Evolutionary conservation across 1,140 invertebrate genomes (phyloP), one percentile per base, ranked within the genome.

Genomic region (Drosophila baimaii): DNA sequence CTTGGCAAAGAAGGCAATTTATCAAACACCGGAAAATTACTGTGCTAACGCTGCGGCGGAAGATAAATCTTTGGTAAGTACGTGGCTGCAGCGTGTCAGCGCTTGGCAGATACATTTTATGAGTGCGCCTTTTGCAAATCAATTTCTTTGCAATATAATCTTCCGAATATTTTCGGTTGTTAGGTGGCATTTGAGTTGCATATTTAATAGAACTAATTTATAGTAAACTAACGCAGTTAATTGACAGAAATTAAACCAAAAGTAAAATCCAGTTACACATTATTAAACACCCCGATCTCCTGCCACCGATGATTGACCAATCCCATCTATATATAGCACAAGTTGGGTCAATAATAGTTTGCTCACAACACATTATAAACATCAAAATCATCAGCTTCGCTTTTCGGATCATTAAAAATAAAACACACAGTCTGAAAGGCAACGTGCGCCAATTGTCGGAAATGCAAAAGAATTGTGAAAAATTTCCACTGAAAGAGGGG

Each of bases 371-470:
- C 56, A 43, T 44, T 21, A 49, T 29, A 44, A 23, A 17, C 68
- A 61, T 58, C 54, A 76, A 31, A 72, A 63, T 43, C 71, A 46
- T 52, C 43, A 49, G 49, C 25, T 31, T 43, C 47, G 44, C 54
- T 64, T 35, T 39, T 10, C 31, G 62, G 52, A 51, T 44, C 78
- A 85, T 84, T 84, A 73, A 73, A 74, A 71, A 55, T 62, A 54
- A 64, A 72, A 46, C 56, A 63, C 63, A 56, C 81, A 64, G 61
- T 77, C 65, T 80, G 68, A 70, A 74, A 54, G 56, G 78, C 83
- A 86, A 83, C 79, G 83, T 88, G 76, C 62, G 79, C 82, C 82
- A 79, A 79, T 82, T 79, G 83, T 77, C 63, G 47, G 63, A 77
- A 77, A 69, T 77, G 73, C 63, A 77, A 69, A 61, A 55, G 54